Evolutionary conservation across 2,113 vertebrate genomes (phyloP).

Genomic region (Dromaius novaehollandiae): DNA sequence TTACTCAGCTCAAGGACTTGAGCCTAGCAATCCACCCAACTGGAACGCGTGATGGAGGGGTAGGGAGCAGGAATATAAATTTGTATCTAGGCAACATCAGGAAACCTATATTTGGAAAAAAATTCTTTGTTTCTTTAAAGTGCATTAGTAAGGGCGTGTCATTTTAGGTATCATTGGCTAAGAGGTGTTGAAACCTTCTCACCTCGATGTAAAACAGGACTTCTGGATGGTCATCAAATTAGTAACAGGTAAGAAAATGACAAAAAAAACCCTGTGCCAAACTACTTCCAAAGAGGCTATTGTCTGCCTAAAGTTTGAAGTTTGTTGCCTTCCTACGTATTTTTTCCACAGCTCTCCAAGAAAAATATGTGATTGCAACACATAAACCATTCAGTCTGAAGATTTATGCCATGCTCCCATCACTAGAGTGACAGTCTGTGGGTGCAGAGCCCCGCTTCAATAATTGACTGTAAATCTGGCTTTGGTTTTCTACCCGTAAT

Average conservation of each 20-base stretch:
- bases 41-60: neutral
- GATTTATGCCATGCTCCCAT: neutral
- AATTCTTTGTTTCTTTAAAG: constrained; percentile 17
- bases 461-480: neutral
- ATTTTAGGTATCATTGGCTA: neutral
- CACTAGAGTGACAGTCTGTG: neutral
- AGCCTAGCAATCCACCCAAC: neutral
- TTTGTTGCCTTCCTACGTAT: neutral
- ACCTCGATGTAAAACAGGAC: neutral
- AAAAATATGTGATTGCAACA: neutral
- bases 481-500: neutral
- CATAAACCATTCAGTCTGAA: neutral
- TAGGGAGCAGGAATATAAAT: neutral
- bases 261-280: neutral
- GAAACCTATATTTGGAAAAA: neutral
- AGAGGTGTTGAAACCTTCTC: neutral
- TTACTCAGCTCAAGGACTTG: neutral
- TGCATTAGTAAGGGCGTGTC: neutral
- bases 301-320: neutral
- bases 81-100: constrained; percentile 35
- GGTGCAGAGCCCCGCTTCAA: fast-evolving
- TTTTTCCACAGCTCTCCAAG: neutral
- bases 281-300: neutral
- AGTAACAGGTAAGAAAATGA: neutral
- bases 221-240: neutral